Base-by-base conservation (phyloP, 64 coral and sea anemone genomes). In the Pachyseris speciosa region DNA sequence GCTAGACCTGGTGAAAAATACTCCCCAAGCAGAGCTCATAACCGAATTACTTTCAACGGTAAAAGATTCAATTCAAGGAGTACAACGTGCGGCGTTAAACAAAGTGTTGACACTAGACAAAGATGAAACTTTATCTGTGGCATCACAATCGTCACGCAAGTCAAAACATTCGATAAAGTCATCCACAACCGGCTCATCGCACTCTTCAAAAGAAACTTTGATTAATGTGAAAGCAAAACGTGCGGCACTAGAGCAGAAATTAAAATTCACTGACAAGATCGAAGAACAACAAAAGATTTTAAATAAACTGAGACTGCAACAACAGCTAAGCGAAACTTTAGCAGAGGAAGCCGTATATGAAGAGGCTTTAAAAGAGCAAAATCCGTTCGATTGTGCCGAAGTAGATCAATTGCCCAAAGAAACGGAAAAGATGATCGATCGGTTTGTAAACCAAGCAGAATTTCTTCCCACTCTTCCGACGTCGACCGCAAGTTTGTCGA, bases 261-360 rank as follows among this genome's bases (percentile, higher is more conserved):
- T 81, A 7, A 83, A 83, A 83, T 91, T 50, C 60, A 69, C 33
- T 76, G 88, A 91, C 15, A 49, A 13, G 20, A 83, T 91, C 28
- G 44, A 72, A 36, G 76, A 83, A 42, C n/a, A n/a, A n/a, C 41
- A 59, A 70, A 83, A 61, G 69, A 32, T 83, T 24, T 29, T 83
- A 28, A 48, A 81, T 7, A 80, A 90, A 38, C 43, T 80, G 13
- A 68, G 70, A 57, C 25, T 90, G 17, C 27, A 90, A 83, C 88
- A 91, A 72, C 42, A 91, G 42, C 20, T 91, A 26, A 83, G 65
- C 32, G 75, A 91, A 91, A 83, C 65, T 8, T 43, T 72, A 71
- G 88, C 88, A 17, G 87, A 79, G 37, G 74, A 90, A 68, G 64
- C 74, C n/a, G 61, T 90, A 33, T 52, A 53, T n/a, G 19, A 80